phyloP scores from a whole-genome alignment of 2,888 invertebrate species.

The Heteromyza rotundicornis region DNA sequence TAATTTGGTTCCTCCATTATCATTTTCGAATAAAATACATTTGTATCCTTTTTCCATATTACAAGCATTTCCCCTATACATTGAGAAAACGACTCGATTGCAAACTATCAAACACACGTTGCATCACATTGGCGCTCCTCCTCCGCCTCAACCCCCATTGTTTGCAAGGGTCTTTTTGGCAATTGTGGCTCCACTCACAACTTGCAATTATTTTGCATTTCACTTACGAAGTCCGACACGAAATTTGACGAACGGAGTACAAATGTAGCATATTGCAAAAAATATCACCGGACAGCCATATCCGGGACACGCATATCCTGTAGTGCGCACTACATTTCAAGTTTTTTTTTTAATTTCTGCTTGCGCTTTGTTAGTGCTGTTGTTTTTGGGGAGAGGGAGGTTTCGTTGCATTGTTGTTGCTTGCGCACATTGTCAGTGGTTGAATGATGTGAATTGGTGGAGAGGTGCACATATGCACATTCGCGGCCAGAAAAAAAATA shows the following conservation, averaged over 20 bases:
- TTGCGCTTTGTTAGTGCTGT: background rate
- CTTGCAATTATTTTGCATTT: background rate
- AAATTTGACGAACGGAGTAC: background rate
- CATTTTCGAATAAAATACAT: background rate
- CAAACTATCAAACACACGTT: background rate
- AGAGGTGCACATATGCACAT: no score
- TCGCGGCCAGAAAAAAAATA: no score
- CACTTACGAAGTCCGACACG: background rate
- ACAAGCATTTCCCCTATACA: background rate
- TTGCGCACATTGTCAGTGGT: conserved; percentile 12
- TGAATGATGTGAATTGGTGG: background rate
- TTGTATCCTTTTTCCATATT: background rate
- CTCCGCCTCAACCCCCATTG: no score
- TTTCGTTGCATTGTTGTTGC: conserved; percentile 11
- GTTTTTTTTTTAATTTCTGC: background rate
- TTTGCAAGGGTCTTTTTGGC: no score
- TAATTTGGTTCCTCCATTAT: background rate
- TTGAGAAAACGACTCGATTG: no score
- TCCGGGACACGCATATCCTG: no score
- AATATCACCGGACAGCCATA: background rate
- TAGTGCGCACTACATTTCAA: background rate
- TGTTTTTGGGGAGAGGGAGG: conserved; percentile 19
- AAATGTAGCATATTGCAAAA: background rate
- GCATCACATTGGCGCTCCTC: conserved; percentile 1
- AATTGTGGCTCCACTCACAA: background rate